Evolutionary conservation across 2,888 invertebrate genomes (phyloP), one percentile per base, ranked within the genome.

Genomic region (Conus canariensis): DNA sequence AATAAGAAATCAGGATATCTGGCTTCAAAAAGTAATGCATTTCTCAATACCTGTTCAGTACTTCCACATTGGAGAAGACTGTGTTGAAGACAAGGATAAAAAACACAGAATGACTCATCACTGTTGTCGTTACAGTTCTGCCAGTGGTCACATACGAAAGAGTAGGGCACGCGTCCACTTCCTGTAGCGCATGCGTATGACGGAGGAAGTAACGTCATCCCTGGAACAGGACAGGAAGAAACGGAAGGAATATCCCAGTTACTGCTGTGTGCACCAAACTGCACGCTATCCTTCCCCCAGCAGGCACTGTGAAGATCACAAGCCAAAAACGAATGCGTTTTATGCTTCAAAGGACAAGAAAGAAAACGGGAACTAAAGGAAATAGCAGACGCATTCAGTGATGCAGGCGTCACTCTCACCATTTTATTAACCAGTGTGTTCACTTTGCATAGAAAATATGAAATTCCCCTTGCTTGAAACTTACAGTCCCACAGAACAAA

Each of bases 101-200:
- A 22, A 7, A 22, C 85, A 59, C 85, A 85, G 59, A 85, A 85
- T 7, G 58, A 59, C 59, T 85, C 85, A 14, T 85, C 85, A 58
- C 85, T 85, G 58, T 58, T n/a, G 60, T 85, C 85, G 12, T 12
- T 10, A n/a, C 85, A 85, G 59, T 85, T 59, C 85, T 45, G 83
- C 56, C 83, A 56, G 30, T 56, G 56, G 83, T 83, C 83, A 83
- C 83, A 83, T 58, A 83, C 60, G 4, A 85, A 59, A 19, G 85
- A 59, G 59, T 59, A 85, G 22, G 85, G 85, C n/a, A 85, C 85
- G 2, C 82, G 14, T 4, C 82, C 82, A 22, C 58, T 30, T 83
- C 82, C 82, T 22, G 82, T 56, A 6, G 58, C 82, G 58, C 82
- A 83, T 56, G 82, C 82, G 82, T 83, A 82, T 5, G 82, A 82